Conservation (phyloP, 2,888 invertebrate genomes). For the Oscheius sp. region DNA sequence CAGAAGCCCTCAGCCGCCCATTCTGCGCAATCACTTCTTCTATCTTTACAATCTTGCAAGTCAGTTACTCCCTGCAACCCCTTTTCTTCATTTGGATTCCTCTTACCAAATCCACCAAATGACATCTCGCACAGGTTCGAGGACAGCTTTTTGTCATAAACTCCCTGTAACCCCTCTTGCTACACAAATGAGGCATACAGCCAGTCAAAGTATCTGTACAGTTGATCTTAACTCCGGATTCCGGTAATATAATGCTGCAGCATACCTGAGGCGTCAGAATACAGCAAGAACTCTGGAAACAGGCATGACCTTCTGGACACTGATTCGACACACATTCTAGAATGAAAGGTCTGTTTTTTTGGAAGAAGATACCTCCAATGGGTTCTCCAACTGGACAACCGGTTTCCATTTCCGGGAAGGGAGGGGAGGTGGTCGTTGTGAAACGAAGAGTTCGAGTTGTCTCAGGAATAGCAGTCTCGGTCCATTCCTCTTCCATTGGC, state of each 20-base stretch:
- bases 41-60: conserved; percentile 51
- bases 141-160: conserved; percentile 62
- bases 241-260: conserved; percentile 55
- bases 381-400: conserved; percentile 56
- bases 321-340: conserved; percentile 43
- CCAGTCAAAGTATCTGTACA: conserved; percentile 53
- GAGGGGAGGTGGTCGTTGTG: conserved; percentile 35
- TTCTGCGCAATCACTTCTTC: conserved; percentile 58
- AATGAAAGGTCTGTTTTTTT: neutral
- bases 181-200: conserved; percentile 54
- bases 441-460: neutral
- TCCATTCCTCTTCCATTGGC: conserved; percentile 13
- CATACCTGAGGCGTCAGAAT: neutral
- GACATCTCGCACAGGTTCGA: conserved; percentile 58
- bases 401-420: conserved; percentile 33
- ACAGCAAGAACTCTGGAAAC: conserved; percentile 58
- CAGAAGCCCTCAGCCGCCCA: conserved; percentile 63
- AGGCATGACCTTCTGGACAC: conserved; percentile 60
- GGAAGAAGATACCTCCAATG: too few species aligned
- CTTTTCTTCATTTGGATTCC: neutral
- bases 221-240: too few species aligned
- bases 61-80: conserved; percentile 37
- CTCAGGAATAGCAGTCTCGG: neutral
- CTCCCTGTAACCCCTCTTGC: conserved; percentile 51
- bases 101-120: conserved; percentile 47